Base-by-base conservation (phyloP, 2,888 invertebrate species). In the Hirtodrosophila trivittata region DNA sequence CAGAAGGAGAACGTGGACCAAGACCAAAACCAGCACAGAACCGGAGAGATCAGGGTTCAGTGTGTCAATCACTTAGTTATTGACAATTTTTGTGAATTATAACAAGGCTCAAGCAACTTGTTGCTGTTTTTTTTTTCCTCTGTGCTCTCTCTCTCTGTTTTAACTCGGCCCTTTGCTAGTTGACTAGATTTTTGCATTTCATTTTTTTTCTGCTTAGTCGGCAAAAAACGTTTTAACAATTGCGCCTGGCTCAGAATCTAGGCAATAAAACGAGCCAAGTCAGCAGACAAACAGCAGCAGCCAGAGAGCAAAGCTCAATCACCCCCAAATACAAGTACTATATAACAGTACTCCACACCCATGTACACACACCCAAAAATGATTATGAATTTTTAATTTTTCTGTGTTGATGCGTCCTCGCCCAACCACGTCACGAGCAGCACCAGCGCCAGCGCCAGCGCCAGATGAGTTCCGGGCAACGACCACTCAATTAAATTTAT, bases 401-500 rank as follows among this genome's bases (percentile, higher is more conserved):
- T 49, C 14, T 50, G 38, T 63, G 58, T 51, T 43, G 63, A 57
- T 50, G 50, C 30, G 25, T 14, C 41, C 45, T 25, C 52, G 59
- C 55, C 54, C 56, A 64, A 41, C 43, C 25, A 57, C 46, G 66
- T 68, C 57, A 54, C 16, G 10, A 38, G 1, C 55, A 52, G 56
- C 47, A 30, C 1, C 54, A 63, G 33, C 57, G 62, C 41, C 64
- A 63, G 43, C 42, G 16, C 26, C 75, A 66, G n/a, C n/a, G n/a
- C n/a, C n/a, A n/a, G 77, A 67, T 74, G 77, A 73, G 74, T 56
- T 46, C 56, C 60, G 49, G 37, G 66, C 66, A 66, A 58, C 66
- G 68, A 70, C 68, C 77, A 87, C 78, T 86, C 87, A 87, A 87
- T 87, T 87, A 84, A 78, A 74, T 78, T 77, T 84, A 56, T 72